Evolutionary conservation across 2,888 invertebrate species (phyloP), one percentile per base, ranked within the genome.

Genomic region (Hypolimnas misippus): DNA sequence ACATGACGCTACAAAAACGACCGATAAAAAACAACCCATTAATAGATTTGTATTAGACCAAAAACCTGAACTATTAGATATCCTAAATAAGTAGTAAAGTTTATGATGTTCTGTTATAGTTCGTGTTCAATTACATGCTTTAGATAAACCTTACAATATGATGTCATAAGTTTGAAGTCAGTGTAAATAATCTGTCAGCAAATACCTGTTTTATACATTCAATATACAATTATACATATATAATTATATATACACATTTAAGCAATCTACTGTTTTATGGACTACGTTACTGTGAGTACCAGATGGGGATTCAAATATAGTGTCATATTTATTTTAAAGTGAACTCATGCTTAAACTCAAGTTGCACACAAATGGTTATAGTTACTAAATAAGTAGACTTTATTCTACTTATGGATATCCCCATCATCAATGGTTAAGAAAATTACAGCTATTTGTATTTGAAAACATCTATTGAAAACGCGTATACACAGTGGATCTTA

Each of bases 401-500:
- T 25, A 25, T 25, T 25, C 2, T 25, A 25, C 25, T 25, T 25
- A 25, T 5, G 2, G 2, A 25, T 25, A n/a, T 29, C 29, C 14
- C 49, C 49, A 21, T 46, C 21, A 12, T n/a, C 21, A 42, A 42
- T 14, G 17, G 21, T 49, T 7, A 29, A 29, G n/a, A 29, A 29
- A 16, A 17, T 42, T 42, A 35, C 21, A 21, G 19, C 21, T 46
- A 46, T n/a, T 46, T 17, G 2, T 42, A 14, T 42, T 42, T 10
- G 17, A 10, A 42, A 42, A 42, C 17, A 42, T 42, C 42, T 42
- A 17, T 42, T 17, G n/a, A 46, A 46, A 46, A 46, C 6, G 21
- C n/a, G n/a, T n/a, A 8, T 21, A 29, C 49, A 49, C 49, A 29
- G 29, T 46, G 46, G 19, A 14, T 29, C 49, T 49, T 49, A 49